These are phyloP conservation scores for Microchirus variegatus DNA, from an alignment of 2,797 vertebrate species.

Conservation along the genomic window DNA sequence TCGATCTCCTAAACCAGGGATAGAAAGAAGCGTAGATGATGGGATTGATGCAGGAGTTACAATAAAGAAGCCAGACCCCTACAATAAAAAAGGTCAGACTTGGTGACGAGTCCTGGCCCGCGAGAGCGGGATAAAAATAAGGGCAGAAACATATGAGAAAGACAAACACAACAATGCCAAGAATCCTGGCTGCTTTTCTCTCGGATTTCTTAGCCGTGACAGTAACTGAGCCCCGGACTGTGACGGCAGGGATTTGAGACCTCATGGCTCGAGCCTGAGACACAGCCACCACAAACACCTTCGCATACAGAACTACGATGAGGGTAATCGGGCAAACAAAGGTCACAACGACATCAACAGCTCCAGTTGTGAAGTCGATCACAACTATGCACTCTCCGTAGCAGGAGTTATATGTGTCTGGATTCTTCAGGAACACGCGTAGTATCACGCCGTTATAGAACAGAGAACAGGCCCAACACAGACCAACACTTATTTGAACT, in stretches of 20 bases:
- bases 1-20: conserved; percentile 11
- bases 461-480: conserved; percentile 49
- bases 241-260: conserved; percentile 6
- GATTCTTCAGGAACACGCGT: conserved; percentile 9
- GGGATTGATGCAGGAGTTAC: conserved; percentile 57
- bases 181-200: conserved; percentile 62
- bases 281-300: conserved; percentile 56
- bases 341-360: conserved; percentile 51
- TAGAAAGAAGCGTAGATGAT: conserved; percentile 10
- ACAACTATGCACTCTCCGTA: conserved; percentile 62
- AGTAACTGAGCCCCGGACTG: background rate
- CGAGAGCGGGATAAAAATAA: conserved; percentile 45
- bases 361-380: conserved; percentile 12
- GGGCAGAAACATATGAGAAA: conserved; percentile 64
- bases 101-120: conserved; percentile 2
- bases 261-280: conserved; percentile 22
- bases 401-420: conserved; percentile 31
- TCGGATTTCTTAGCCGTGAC: conserved; percentile 29
- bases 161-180: conserved; percentile 59
- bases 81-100: conserved; percentile 8
- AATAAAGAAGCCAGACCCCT: conserved; percentile 60
- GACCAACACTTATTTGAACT: conserved; percentile 19
- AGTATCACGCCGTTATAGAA: background rate
- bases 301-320: conserved; percentile 54
- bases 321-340: conserved; percentile 41